Evolutionary conservation across 2,113 vertebrate genomes (phyloP), one percentile per base, ranked within the genome.

Genomic region (Oryzias woworae): DNA sequence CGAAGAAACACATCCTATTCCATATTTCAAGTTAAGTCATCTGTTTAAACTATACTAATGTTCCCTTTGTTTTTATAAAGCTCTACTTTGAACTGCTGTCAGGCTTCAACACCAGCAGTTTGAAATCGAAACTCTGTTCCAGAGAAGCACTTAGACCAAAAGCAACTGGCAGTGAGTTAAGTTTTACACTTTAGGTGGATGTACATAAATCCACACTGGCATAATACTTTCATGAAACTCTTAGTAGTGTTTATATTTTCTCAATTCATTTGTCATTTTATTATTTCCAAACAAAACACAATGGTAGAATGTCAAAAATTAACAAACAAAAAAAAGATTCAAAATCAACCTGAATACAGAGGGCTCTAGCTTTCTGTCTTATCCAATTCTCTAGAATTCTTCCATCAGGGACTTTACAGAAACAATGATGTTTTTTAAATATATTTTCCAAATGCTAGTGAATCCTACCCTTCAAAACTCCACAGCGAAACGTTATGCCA

Each of bases 401-500:
- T 45, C 57, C 59, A 23, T 61, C 77, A 82, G 80, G 75, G 80
- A 80, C 74, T 84, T 72, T 75, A 81, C 78, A 75, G 84, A 87
- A 90, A 89, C 76, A 68, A 64, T 79, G 85, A 65, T 77, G 77
- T 62, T 84, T 90, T 90, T 88, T 77, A 26, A 3, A 26, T 81
- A 86, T 80, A 80, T 81, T 90, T 89, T 82, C 80, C 68, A n/a
- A 87, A 85, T 63, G 85, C 85, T 86, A 83, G 84, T 90, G 88
- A 91, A 91, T 82, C 80, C 66, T 85, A 79, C 62, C 66, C 77
- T 76, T 67, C 77, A 83, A 85, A 84, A 89, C 72, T 81, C 80
- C 75, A 87, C 53, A 71, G 63, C 83, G 78, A 79, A 83, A 75
- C 62, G 58, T 36, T 49, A 67, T 73, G 86, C 86, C 88, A 90